Evolutionary conservation across 2,888 invertebrate species (phyloP).

Genomic region (Morpho achilles): DNA sequence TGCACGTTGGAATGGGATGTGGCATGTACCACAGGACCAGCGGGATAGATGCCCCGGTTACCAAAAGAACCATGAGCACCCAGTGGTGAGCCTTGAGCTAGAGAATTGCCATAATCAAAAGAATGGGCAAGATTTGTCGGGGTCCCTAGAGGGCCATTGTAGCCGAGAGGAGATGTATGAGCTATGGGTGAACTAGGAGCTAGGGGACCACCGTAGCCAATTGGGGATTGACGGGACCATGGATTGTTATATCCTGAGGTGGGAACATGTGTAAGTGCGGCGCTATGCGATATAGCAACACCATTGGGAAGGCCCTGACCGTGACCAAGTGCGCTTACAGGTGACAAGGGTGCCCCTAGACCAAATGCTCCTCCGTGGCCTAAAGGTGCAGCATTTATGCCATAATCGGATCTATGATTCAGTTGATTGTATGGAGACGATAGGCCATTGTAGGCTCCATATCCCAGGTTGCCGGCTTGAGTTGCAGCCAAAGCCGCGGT

Average conservation of each 20-base stretch:
- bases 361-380: slow-evolving; percentile 15
- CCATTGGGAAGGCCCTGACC: slow-evolving; percentile 1
- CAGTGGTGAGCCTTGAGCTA: slow-evolving; percentile 13
- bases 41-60: slow-evolving; percentile 28
- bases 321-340: slow-evolving; percentile 13
- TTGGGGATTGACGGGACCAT: slow-evolving; percentile 30
- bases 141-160: slow-evolving; percentile 23
- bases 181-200: slow-evolving; percentile 22
- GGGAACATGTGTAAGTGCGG: slow-evolving; percentile 25
- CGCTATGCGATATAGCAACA: slow-evolving; percentile 16
- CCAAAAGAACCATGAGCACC: slow-evolving; percentile 17
- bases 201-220: slow-evolving; percentile 36
- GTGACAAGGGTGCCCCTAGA: slow-evolving; percentile 9
- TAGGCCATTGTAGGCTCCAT: slow-evolving; percentile 26
- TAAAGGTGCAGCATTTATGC: slow-evolving; percentile 9
- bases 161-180: slow-evolving; percentile 32
- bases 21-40: slow-evolving; percentile 14
- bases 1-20: slow-evolving; percentile 13
- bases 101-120: slow-evolving; percentile 26
- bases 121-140: slow-evolving; percentile 24
- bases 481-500: slow-evolving; percentile 61
- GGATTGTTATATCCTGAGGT: slow-evolving; percentile 20
- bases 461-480: slow-evolving; percentile 68
- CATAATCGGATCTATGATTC: slow-evolving; percentile 14
- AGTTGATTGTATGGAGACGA: slow-evolving; percentile 9